These are phyloP conservation scores for Aldabrachelys gigantea DNA, from an alignment of 2,113 vertebrate genomes.

Conservation along the genomic window DNA sequence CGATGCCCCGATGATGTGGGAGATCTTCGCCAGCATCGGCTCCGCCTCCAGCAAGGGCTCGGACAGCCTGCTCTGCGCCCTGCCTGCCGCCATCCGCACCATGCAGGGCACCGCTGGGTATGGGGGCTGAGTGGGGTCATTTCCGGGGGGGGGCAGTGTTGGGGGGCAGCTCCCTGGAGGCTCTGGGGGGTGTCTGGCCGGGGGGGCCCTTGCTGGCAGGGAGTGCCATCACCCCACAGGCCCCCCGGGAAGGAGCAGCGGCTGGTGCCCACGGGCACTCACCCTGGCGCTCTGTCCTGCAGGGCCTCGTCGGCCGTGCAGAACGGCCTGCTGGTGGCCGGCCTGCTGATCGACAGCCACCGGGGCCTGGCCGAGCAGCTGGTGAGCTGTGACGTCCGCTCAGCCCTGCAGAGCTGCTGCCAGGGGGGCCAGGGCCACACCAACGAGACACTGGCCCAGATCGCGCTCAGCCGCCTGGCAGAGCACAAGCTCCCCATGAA, in stretches of 20 bases:
- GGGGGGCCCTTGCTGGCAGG: background rate
- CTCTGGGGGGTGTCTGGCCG: background rate
- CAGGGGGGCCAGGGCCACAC: constrained; percentile 75
- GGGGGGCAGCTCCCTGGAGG: background rate
- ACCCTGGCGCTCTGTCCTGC: background rate
- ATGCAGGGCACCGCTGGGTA: constrained; percentile 88
- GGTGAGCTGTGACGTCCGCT: constrained; percentile 77
- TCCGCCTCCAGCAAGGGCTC: constrained; percentile 87
- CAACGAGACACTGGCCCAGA: constrained; percentile 81
- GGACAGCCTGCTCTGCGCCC: constrained; percentile 82
- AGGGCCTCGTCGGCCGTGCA: constrained; percentile 86
- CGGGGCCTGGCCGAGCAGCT: constrained; percentile 91
- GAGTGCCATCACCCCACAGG: fast-evolving
- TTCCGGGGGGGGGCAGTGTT: background rate
- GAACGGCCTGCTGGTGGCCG: constrained; percentile 90
- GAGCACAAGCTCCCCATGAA: constrained; percentile 76
- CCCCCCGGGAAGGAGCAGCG: background rate
- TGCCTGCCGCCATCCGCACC: constrained; percentile 87
- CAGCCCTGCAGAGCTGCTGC: constrained; percentile 81
- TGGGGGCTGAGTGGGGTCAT: background rate
- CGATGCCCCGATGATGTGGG: constrained; percentile 90
- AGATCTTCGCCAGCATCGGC: constrained; percentile 96
- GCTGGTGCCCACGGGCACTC: background rate
- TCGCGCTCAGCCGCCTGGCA: constrained; percentile 86
- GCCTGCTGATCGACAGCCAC: constrained; percentile 88